Base-by-base conservation (phyloP, 2,797 vertebrate species). In the Okamejei kenojei region DNA sequence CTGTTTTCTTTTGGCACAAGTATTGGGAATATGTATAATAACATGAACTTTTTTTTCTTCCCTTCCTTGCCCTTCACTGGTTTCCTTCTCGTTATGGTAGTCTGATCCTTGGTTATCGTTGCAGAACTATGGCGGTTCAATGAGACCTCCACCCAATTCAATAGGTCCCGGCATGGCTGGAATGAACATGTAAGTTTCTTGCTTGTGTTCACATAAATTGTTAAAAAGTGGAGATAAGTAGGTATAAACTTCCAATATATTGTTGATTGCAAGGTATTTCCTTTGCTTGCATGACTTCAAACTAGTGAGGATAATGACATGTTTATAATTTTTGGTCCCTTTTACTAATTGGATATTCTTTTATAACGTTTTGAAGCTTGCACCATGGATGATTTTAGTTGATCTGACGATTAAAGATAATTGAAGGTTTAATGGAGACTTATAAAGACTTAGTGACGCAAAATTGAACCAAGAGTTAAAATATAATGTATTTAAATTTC, bases 71-170 rank as follows among this genome's bases (percentile, higher is more conserved):
- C 90, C 94, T 93, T 94, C 95, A 95, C 11, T 94, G 94, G 94
- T 95, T 94, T 96, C 95, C 94, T 95, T 94, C 94, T 95, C 45
- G 90, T 95, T 95, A 93, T 91, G 21, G 93, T 95, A 96, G 96
- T 95, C 97, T 97, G 97, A 97, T 95, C 96, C 96, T 95, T 96
- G 96, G 95, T 97, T 97, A 95, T 97, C 95, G 71, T 97, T 96
- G 96, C 97, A 99, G 98, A 99, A 97, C 96, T 99, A 99, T 93
- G 98, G 98, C 94, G 98, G 99, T 93, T 98, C 98, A 93, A 99
- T 99, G 98, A 98, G 99, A 96, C 99, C 99, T 96, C 99, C 99
- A 96, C 99, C 98, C 96, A 99, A 99, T 96, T 97, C 98, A 95
- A 98, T 99, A 96, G 98, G 98, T 93, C 98, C 98, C 35, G 98